Evolutionary conservation across 2,888 invertebrate genomes (phyloP).

Genomic region (Kryphioiulus occultus): DNA sequence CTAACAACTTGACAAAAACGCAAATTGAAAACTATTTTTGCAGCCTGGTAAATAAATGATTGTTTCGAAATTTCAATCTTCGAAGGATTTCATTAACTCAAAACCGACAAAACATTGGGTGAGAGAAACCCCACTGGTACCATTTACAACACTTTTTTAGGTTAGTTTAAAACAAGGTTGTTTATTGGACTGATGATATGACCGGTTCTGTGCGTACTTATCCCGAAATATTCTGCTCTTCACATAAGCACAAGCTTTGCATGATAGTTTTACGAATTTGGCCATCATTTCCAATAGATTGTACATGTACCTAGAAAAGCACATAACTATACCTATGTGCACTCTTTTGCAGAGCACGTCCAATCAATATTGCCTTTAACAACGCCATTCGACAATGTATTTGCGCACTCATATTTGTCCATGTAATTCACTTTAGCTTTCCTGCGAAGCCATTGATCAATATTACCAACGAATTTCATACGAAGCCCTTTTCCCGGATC

Average conservation of each 20-base stretch:
- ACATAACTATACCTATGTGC: slow-evolving; percentile 31
- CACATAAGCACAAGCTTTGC: neutral
- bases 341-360: slow-evolving; percentile 9
- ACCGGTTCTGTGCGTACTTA: neutral
- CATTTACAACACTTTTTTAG: neutral
- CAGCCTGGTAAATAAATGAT: neutral
- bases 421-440: neutral
- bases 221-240: neutral
- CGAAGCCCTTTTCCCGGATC: neutral
- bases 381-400: neutral
- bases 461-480: neutral
- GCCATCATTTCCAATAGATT: slow-evolving; percentile 2
- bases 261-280: neutral
- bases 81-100: neutral
- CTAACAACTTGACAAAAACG: neutral
- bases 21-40: neutral
- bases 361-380: slow-evolving; percentile 2
- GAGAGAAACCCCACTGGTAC: neutral
- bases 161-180: neutral
- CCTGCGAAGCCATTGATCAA: neutral
- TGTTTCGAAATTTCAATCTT: neutral
- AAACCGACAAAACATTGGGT: neutral
- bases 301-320: neutral
- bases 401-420: neutral
- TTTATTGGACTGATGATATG: neutral